Evolutionary conservation across 2,888 invertebrate genomes (phyloP), one percentile per base, ranked within the genome.

Genomic region (Chouioia cunea): DNA sequence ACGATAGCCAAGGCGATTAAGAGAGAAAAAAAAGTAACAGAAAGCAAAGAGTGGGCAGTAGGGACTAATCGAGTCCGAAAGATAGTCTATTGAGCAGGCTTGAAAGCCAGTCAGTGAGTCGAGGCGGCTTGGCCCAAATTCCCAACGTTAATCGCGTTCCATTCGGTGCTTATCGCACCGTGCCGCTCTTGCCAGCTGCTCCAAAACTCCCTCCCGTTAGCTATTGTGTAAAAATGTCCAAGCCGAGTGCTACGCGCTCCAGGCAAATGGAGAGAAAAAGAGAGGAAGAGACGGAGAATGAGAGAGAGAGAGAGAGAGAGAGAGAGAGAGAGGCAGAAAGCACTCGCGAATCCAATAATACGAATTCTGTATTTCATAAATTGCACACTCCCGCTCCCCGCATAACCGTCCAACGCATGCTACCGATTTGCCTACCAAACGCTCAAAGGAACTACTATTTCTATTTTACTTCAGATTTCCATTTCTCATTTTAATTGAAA

Each of bases 81-180:
- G 70, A 70, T 71, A 65, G 63, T 53, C 66, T 56, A 70, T 60
- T 65, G 68, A 52, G 56, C 65, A 56, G 46, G 52, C 50, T 15
- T 43, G 68, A 65, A 54, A 23, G 14, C 36, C 36, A 36, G 36
- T 16, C 58, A n/a, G 27, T 3, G 57, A 60, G 18, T 53, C 36
- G 22, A 56, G 50, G 10, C 2, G 43, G 77, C 70, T 74, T 73
- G 70, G 70, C 75, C 65, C 63, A 50, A 56, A 69, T 75, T 72
- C 64, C 62, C 58, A 54, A 63, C 70, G 71, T 69, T 76, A 77
- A 77, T 77, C 73, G 73, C 73, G 74, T 73, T 72, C 74, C 59
- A 50, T 59, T 60, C 59, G 48, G 16, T 22, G 63, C 66, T 75
- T 70, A 74, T 62, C 70, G 57, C 50, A 43, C 43, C 47, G 54